Evolutionary conservation across 2,888 invertebrate species (phyloP), one percentile per base, ranked within the genome.

Genomic region (Dynastes grantii): DNA sequence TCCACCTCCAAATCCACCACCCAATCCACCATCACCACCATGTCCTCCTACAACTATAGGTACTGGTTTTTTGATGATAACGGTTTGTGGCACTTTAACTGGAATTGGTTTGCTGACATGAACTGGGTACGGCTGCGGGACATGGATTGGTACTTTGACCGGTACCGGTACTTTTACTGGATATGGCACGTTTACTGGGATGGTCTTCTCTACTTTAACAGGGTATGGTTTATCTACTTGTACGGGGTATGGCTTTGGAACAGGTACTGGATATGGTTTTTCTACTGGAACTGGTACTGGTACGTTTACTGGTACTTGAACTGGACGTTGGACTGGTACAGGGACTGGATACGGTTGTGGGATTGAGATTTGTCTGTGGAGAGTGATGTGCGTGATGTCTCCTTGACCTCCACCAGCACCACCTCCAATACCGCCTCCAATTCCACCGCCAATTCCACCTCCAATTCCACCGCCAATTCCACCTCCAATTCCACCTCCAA

Each of bases 331-430:
- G 11, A 78, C 68, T 40, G 75, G 76, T 27, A 78, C 78, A 13
- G 78, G 78, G 11, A 67, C 65, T 11, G 76, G 67, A n/a, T 63
- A 61, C 4, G 76, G 76, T 32, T 78, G 76, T 29, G 65, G 78
- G 13, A 78, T 61, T 29, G 55, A 49, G 27, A 78, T 78, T 58
- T 76, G 65, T 55, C 53, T 78, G 9, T 65, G 67, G 11, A 78
- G 67, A 1, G 78, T 78, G 64, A 78, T 76, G 37, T 78, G 78
- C 1, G 76, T 76, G 6, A 78, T 51, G 11, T 61, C 80, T 13
- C 90, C 90, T 63, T 78, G 79, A 45, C 27, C 49, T 45, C 67
- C 73, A 9, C 58, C 73, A 40, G 58, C 58, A 5, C 58, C 58
- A 9, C 73, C 73, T 37, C 73, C 73, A 40, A 58, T 11, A 37